Base-by-base conservation (phyloP, 2,888 invertebrate genomes). In the Tiliacea aurago region DNA sequence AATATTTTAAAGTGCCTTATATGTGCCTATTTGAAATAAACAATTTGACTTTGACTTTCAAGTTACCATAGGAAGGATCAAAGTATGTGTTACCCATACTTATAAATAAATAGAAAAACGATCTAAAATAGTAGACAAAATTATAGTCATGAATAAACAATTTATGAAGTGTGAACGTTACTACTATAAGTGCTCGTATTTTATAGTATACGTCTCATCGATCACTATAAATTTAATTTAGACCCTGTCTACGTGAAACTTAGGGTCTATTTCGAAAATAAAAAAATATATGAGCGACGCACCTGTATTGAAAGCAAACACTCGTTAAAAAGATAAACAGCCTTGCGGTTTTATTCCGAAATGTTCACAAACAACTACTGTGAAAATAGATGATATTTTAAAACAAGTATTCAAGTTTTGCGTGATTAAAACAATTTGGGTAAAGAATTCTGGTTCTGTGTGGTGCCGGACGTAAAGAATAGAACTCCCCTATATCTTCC, bases 311-410 rank as follows among this genome's bases (percentile, higher is more conserved):
- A 69, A 72, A 66, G 67, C 70, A 70, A 82, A 81, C 83, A 84
- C 85, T 85, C 85, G 80, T 87, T 88, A 87, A 83, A 76, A 86
- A 90, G 86, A 88, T 86, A 87, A 87, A 89, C 86, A 86, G 81
- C 80, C 73, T 79, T 78, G 89, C 78, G 87, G 85, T 86, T 89
- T 86, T 87, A 87, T 80, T 83, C 80, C 65, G 11, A 87, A 84
- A 79, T 58, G 59, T 67, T 81, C 71, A 76, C 67, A 71, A 75
- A 71, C 69, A 74, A 65, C 67, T 80, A 72, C 75, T 80, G 59
- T 56, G 71, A 80, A 82, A 83, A 75, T 78, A 70, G 69, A 84
- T 76, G 72, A 87, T 78, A 81, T 86, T 73, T 55, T 63, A 43
- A 78, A 84, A 79, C 64, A 77, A 84, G 75, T 76, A 64, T 43